A percentile compares a stretch with the other conserved stretches of the same genome.
phyloP scores from a whole-genome alignment of 2,113 vertebrate genomes.

The Aegotheles bennettii region DNA sequence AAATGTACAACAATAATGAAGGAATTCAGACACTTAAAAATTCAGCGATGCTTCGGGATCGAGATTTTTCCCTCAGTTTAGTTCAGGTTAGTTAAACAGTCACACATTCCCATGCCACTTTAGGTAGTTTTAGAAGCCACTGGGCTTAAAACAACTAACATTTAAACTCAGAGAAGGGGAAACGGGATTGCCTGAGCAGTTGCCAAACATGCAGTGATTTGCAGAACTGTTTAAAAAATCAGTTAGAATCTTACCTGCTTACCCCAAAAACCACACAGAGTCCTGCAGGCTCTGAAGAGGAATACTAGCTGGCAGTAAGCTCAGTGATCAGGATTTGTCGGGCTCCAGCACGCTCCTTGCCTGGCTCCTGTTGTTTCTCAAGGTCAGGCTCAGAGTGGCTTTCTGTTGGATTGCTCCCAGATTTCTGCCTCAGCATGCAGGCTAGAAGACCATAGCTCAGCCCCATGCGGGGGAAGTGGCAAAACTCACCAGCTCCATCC shows the following conservation, averaged over 20 bases:
- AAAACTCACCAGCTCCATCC: not conserved
- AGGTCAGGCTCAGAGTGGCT: not conserved
- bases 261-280: fast-evolving
- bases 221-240: not conserved
- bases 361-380: not conserved
- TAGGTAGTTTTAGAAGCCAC: not conserved
- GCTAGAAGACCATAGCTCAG: not conserved
- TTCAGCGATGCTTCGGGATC: not conserved
- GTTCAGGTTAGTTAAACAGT: not conserved
- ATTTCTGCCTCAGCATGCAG: not conserved
- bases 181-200: fast-evolving
- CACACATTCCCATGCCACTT: not conserved
- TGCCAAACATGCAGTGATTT: not conserved
- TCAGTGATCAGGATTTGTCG: fast-evolving
- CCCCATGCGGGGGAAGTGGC: not conserved
- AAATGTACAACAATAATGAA: not conserved
- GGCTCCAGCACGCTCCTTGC: not conserved
- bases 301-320: not conserved
- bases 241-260: not conserved
- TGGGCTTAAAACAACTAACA: not conserved
- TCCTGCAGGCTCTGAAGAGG: not conserved
- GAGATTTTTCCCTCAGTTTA: not conserved
- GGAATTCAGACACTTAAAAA: not conserved
- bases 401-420: not conserved
- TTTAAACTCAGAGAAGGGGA: not conserved